Base-by-base conservation (phyloP, 2,797 vertebrate species). In the Remorina albescens region DNA sequence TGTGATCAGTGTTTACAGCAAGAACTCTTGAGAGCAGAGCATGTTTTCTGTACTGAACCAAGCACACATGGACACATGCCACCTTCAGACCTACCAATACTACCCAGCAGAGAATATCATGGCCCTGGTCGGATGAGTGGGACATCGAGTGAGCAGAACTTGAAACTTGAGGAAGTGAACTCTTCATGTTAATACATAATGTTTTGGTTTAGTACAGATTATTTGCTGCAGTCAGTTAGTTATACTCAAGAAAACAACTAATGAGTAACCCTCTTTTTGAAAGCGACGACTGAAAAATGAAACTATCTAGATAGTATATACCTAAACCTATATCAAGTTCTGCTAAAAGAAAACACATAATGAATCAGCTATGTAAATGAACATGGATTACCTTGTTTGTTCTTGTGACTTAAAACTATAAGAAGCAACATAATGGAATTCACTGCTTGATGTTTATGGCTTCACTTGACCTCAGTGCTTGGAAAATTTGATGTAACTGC, bases 41-140 rank as follows among this genome's bases (percentile, higher is more conserved):
- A 65, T 84, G 86, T 81, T 88, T 80, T 75, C 71, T 72, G 62
- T 71, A 41, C 74, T 76, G 65, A 78, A 76, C 77, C 58, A 62
- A 81, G 82, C 74, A 82, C 85, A 90, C 83, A 50, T 74, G 82
- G 86, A 88, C 1, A 76, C 46, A 65, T 18, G 83, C 82, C 90
- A 88, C 83, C 68, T 87, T 81, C 68, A 86, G 75, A 78, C 49
- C 60, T 79, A 85, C 82, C 87, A 91, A 85, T 82, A 75, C 77
- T 77, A 80, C 67, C 68, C 82, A 79, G 71, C 57, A 74, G 82
- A 84, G 87, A 83, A 72, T 76, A 82, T 66, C 16, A 79, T 82
- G 67, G 81, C 71, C 51, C 57, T 16, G 72, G 13, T 70, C 39
- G 60, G 71, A 23, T 81, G 68, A 76, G 34, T 78, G 49, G 46